These are phyloP conservation scores for Macrobrachium nipponense DNA, from an alignment of 1,140 invertebrate species.

Conservation along the genomic window DNA sequence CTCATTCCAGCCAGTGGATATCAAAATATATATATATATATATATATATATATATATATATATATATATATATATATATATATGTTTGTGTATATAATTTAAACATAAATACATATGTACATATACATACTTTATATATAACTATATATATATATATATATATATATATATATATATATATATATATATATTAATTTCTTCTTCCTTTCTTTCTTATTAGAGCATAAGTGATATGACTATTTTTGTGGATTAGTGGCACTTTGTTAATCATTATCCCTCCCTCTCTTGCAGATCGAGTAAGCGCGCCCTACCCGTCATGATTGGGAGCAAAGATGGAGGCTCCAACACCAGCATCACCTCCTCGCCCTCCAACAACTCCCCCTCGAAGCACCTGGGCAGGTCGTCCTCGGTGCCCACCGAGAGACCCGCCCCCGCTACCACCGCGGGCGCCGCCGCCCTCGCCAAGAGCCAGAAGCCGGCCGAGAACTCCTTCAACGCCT, in stretches of 20 bases:
- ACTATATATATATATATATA: no score
- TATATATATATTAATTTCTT: not conserved
- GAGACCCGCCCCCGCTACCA: constrained; percentile 23
- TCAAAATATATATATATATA: no score
- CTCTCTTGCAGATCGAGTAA: constrained; percentile 37
- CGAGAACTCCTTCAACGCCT: constrained; percentile 28
- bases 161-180: no score
- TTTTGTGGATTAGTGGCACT: not conserved
- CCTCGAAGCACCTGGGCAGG: constrained; percentile 50
- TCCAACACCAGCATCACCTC: not conserved
- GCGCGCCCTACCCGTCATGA: constrained; percentile 18
- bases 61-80: no score
- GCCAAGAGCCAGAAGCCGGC: constrained; percentile 30
- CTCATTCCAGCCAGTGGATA: no score
- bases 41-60: no score
- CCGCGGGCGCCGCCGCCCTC: constrained; percentile 7
- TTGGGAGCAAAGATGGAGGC: constrained; percentile 43
- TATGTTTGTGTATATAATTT: no score
- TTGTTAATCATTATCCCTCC: not conserved
- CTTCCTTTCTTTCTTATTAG: no score
- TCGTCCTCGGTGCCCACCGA: constrained; percentile 53
- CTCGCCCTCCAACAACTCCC: constrained; percentile 24
- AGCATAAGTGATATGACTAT: no score
- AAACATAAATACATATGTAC: no score
- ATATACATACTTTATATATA: no score